These are phyloP conservation scores for Drosophila quinaria DNA, from an alignment of 2,888 invertebrate genomes.

Conservation along the genomic window DNA sequence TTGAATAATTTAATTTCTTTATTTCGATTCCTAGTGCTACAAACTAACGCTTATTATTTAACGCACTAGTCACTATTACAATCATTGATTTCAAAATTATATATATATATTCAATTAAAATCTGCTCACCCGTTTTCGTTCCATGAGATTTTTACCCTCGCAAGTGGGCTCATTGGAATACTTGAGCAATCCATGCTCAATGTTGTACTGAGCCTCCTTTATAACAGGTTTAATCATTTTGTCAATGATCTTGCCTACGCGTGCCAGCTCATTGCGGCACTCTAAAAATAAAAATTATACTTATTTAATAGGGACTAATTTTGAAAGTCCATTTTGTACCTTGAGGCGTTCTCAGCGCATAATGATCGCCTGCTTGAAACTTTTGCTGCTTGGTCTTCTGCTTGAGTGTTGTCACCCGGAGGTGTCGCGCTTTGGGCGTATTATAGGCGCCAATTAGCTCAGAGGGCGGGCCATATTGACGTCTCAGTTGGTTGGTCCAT, in stretches of 20 bases:
- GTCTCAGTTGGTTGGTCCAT: slow-evolving; percentile 79
- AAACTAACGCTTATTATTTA: no score
- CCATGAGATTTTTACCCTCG: background rate
- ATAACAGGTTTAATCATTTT: slow-evolving; percentile 81
- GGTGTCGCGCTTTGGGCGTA: slow-evolving; percentile 70
- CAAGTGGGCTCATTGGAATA: slow-evolving; percentile 29
- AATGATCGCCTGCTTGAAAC: slow-evolving; percentile 83
- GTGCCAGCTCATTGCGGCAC: slow-evolving; percentile 82
- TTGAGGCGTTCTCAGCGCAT: slow-evolving; percentile 80
- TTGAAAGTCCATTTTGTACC: slow-evolving; percentile 62
- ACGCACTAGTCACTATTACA: no score
- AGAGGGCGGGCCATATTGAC: slow-evolving; percentile 77
- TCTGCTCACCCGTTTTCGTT: slow-evolving; percentile 25
- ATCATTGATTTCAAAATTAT: no score
- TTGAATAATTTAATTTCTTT: no score
- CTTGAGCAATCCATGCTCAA: slow-evolving; percentile 29
- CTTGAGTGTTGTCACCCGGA: slow-evolving; percentile 70
- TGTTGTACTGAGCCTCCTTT: slow-evolving; percentile 60
- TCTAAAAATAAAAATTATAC: slow-evolving; percentile 50
- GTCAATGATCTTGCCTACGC: slow-evolving; percentile 84
- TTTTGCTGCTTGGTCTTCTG: slow-evolving; percentile 46
- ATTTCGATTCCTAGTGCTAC: no score
- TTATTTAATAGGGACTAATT: background rate
- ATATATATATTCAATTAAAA: no score
- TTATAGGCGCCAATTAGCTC: slow-evolving; percentile 82